These are phyloP conservation scores for Drosophila ustulata DNA, from an alignment of 2,888 invertebrate species.

Conservation along the genomic window DNA sequence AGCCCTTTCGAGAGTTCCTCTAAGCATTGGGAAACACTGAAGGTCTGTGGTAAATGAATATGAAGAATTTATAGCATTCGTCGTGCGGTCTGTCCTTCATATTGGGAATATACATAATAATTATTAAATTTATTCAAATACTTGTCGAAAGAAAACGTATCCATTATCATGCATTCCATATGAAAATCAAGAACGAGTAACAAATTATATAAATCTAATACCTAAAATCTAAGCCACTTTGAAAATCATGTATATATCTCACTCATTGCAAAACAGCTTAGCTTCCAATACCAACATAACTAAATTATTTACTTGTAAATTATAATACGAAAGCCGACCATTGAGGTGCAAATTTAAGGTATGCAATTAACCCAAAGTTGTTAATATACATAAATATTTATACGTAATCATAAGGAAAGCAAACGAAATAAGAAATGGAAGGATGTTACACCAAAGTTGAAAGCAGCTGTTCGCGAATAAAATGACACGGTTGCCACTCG, in stretches of 20 bases:
- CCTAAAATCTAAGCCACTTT: slow-evolving; percentile 5
- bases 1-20: slow-evolving; percentile 84
- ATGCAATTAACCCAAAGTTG: slow-evolving; percentile 50
- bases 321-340: slow-evolving; percentile 35
- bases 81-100: neutral
- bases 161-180: slow-evolving; percentile 7
- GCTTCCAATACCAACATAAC: slow-evolving; percentile 19
- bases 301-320: slow-evolving; percentile 26
- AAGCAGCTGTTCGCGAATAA: neutral
- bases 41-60: slow-evolving; percentile 57
- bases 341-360: slow-evolving; percentile 41
- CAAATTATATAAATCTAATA: slow-evolving; percentile 8
- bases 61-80: slow-evolving; percentile 45
- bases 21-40: slow-evolving; percentile 59
- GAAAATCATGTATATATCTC: slow-evolving; percentile 14
- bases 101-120: slow-evolving; percentile 11
- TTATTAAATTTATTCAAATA: slow-evolving; percentile 2
- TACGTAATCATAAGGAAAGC: slow-evolving; percentile 18
- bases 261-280: slow-evolving; percentile 22
- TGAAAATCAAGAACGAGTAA: slow-evolving; percentile 12
- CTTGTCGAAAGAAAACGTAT: neutral
- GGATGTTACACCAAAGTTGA: slow-evolving; percentile 27
- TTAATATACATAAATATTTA: slow-evolving; percentile 38
- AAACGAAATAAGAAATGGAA: slow-evolving; percentile 43
- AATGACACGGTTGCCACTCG: neutral